phyloP scores from a whole-genome alignment of 1,140 invertebrate genomes.

The Calliphora vicina region DNA sequence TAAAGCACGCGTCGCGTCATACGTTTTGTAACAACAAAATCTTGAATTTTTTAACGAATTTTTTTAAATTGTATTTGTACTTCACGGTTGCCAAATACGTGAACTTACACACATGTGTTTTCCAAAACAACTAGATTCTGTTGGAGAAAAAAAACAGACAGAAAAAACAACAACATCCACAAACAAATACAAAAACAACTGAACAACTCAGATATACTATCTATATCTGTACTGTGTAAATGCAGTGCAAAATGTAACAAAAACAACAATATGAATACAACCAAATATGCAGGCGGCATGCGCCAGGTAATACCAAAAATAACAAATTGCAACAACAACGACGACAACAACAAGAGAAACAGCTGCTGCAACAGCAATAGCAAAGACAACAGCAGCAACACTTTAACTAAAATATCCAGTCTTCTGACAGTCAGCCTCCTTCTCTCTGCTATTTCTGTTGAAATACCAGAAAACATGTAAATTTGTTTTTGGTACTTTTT shows the following conservation, averaged over 20 bases:
- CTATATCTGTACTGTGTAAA: no score
- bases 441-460: neutral
- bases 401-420: neutral
- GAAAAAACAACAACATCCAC: neutral
- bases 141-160: neutral
- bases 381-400: neutral
- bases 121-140: neutral
- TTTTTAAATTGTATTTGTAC: neutral
- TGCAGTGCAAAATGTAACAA: neutral
- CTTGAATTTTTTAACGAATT: neutral
- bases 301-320: slow-evolving; percentile 25
- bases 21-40: neutral
- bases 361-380: neutral
- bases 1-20: neutral
- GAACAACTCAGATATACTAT: no score
- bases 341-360: neutral
- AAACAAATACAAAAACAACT: neutral
- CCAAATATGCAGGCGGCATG: slow-evolving; percentile 22
- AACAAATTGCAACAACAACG: neutral
- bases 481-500: no score
- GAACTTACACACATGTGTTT: neutral
- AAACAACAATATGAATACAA: neutral
- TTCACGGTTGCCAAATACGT: neutral
- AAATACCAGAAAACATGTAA: no score
- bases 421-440: neutral